Conservation (phyloP, 2,113 vertebrate species). For the Grammatotria lemairii region DNA sequence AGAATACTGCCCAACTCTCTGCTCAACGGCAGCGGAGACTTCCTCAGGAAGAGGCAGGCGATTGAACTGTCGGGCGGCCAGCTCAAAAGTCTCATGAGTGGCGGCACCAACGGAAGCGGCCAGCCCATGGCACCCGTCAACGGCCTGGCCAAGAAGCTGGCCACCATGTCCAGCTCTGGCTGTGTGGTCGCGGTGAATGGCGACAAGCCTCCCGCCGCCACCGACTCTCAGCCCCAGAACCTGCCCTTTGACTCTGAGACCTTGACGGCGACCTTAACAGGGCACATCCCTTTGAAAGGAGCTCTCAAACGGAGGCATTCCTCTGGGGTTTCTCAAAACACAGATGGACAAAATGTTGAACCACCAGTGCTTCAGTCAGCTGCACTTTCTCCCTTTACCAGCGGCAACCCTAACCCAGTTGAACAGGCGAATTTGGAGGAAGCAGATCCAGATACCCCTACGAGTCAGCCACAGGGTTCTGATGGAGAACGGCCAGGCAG, state of each 20-base stretch:
- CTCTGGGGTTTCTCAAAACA: slow-evolving; percentile 43
- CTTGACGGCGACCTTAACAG: slow-evolving; percentile 73
- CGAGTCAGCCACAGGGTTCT: neutral
- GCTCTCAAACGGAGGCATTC: slow-evolving; percentile 58
- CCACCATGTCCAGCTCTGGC: slow-evolving; percentile 77
- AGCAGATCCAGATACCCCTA: slow-evolving; percentile 13
- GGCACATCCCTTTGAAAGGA: slow-evolving; percentile 78
- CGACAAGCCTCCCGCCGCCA: slow-evolving; percentile 68
- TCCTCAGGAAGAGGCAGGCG: slow-evolving; percentile 82
- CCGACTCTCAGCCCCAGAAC: slow-evolving; percentile 49
- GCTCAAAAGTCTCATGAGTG: slow-evolving; percentile 86
- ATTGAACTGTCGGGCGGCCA: slow-evolving; percentile 90
- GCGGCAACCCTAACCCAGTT: slow-evolving; percentile 67
- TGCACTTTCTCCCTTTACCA: slow-evolving; percentile 51
- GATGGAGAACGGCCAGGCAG: slow-evolving; percentile 54
- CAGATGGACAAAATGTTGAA: slow-evolving; percentile 44
- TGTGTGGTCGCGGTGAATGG: slow-evolving; percentile 79
- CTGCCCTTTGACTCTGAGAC: slow-evolving; percentile 68
- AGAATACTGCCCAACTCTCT: slow-evolving; percentile 84
- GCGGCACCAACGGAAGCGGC: slow-evolving; percentile 71
- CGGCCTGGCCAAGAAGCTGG: slow-evolving; percentile 90
- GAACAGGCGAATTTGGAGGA: slow-evolving; percentile 30
- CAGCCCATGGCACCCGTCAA: slow-evolving; percentile 81
- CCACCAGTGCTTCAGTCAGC: slow-evolving; percentile 36
- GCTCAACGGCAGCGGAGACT: slow-evolving; percentile 78